These are phyloP conservation scores for Halcyon chelicuti DNA, from an alignment of 2,797 vertebrate genomes.

Conservation along the genomic window DNA sequence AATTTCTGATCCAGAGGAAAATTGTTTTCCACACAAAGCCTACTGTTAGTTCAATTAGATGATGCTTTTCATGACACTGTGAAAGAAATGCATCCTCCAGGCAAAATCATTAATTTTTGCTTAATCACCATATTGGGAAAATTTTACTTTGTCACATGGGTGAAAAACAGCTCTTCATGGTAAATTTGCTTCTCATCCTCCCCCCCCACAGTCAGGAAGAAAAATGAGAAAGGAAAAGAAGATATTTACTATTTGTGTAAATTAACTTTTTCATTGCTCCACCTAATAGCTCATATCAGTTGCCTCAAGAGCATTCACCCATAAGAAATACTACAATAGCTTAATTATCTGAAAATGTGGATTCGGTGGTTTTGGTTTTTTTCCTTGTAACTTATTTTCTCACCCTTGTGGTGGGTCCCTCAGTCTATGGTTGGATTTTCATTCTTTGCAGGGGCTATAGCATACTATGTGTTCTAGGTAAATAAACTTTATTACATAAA, in stretches of 20 bases:
- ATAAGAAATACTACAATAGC: not conserved
- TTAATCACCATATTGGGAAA: not conserved
- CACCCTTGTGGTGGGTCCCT: not conserved
- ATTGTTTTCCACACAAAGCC: not conserved
- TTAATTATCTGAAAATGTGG: not conserved
- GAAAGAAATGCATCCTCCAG: not conserved
- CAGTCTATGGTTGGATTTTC: fast-evolving
- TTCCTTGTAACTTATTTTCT: not conserved
- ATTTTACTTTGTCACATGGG: not conserved
- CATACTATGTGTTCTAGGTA: not conserved
- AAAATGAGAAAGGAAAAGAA: not conserved
- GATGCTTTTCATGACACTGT: not conserved
- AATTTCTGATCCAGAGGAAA: not conserved
- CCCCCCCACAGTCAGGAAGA: not conserved
- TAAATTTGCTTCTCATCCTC: not conserved
- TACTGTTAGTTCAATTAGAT: not conserved
- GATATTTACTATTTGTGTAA: not conserved
- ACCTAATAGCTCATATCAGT: not conserved
- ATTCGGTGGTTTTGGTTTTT: not conserved
- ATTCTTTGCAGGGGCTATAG: not conserved
- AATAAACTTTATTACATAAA: not conserved
- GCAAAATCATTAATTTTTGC: not conserved
- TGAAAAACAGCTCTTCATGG: not conserved
- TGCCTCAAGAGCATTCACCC: not conserved
- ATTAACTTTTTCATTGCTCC: not conserved